phyloP scores from a whole-genome alignment of 2,113 vertebrate genomes.

The Otolemur garnettii region DNA sequence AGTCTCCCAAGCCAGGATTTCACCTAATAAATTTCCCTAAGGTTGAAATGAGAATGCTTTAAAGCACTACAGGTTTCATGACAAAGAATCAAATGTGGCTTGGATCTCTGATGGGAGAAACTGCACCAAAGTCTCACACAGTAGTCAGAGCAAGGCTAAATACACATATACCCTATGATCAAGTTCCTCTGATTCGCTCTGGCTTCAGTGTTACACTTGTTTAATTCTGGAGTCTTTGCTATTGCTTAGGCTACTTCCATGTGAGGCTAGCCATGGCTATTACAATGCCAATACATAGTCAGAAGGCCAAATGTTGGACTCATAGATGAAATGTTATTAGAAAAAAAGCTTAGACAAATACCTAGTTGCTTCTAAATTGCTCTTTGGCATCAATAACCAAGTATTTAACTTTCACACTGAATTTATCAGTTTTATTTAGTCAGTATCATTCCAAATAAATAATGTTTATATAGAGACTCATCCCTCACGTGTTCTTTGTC shows the following conservation, averaged over 20 bases:
- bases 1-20: not conserved
- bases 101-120: not conserved
- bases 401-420: slow-evolving; percentile 36
- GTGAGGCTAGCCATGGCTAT: not conserved
- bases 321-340: not conserved
- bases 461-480: not conserved
- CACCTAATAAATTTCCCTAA: slow-evolving; percentile 21
- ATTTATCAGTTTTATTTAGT: slow-evolving; percentile 3
- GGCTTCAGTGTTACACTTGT: not conserved
- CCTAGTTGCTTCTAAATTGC: slow-evolving; percentile 12
- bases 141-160: not conserved
- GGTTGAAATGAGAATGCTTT: slow-evolving; percentile 47
- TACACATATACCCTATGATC: not conserved
- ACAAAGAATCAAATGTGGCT: not conserved
- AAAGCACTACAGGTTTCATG: not conserved
- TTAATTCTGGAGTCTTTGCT: not conserved
- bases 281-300: not conserved
- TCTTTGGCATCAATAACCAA: slow-evolving; percentile 36
- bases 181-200: not conserved
- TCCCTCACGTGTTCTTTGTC: not conserved
- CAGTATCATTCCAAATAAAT: not conserved
- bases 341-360: slow-evolving; percentile 39
- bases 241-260: not conserved
- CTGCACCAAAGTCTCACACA: not conserved
- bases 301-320: slow-evolving; percentile 15